These are phyloP conservation scores for Capitulum mitella DNA, from an alignment of 2,888 invertebrate genomes.

Conservation along the genomic window DNA sequence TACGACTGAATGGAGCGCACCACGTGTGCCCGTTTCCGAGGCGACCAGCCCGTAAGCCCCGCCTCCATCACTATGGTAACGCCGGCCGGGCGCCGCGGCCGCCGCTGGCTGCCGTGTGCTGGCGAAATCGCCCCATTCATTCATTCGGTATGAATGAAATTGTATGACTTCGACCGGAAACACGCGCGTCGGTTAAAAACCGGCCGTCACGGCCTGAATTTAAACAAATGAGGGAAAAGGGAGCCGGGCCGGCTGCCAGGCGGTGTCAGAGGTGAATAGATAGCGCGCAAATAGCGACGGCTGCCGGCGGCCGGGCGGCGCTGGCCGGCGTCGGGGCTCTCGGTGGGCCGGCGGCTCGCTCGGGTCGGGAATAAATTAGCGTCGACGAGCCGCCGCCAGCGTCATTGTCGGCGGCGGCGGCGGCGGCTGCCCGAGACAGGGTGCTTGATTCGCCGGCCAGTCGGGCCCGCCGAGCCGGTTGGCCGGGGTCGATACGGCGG, in stretches of 20 bases:
- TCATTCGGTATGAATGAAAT: slow-evolving; percentile 23
- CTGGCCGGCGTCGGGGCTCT: neutral
- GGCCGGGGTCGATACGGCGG: too few relatives aligned
- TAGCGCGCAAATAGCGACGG: neutral
- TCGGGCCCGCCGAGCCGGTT: too few relatives aligned
- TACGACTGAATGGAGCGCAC: slow-evolving; percentile 13
- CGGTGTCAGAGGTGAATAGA: neutral
- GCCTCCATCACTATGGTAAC: slow-evolving; percentile 18
- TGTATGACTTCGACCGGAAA: slow-evolving; percentile 19
- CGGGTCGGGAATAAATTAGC: too few relatives aligned
- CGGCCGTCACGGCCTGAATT: slow-evolving; percentile 17
- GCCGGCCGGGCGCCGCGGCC: neutral
- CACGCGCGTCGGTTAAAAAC: slow-evolving; percentile 17
- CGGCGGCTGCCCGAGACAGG: too few relatives aligned
- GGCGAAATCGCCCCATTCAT: slow-evolving; percentile 23
- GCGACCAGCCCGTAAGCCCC: neutral
- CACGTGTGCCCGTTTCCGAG: slow-evolving; percentile 24
- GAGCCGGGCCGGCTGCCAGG: neutral
- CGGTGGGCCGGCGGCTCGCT: too few relatives aligned
- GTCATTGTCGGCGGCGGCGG: too few relatives aligned
- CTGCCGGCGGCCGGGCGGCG: neutral
- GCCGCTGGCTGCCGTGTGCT: neutral
- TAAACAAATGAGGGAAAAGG: slow-evolving; percentile 16
- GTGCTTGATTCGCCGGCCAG: too few relatives aligned
- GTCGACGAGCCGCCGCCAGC: too few relatives aligned